Conservation (phyloP, 2,888 invertebrate species). For the Tipula helvola region DNA sequence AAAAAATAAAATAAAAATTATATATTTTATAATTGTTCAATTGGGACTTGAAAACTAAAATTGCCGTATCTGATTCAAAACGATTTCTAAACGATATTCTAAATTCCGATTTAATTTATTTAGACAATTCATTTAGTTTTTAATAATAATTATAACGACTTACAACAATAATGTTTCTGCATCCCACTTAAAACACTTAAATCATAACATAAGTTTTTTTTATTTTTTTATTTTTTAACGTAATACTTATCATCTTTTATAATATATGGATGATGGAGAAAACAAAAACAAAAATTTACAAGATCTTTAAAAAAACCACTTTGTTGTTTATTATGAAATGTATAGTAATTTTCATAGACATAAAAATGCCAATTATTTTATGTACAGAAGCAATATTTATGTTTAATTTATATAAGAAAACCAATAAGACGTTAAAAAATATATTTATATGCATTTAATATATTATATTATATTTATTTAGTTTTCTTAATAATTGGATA, state of each 20-base stretch:
- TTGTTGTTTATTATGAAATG: background rate
- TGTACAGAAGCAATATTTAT: background rate
- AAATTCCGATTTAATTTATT: background rate
- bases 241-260: background rate
- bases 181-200: background rate
- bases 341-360: background rate
- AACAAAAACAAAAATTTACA: background rate
- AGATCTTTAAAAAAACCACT: background rate
- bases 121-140: background rate
- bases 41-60: background rate
- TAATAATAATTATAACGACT: background rate
- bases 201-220: background rate
- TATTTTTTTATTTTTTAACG: background rate
- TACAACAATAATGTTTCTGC: background rate
- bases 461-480: background rate
- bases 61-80: background rate
- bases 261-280: background rate
- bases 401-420: background rate
- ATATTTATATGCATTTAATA: background rate
- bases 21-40: background rate
- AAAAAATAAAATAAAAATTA: background rate
- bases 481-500: background rate
- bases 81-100: background rate
- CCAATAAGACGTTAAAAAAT: background rate
- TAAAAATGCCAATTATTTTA: background rate